Evolutionary conservation across 2,113 vertebrate genomes (phyloP).

Genomic region (Dicaeum eximium): DNA sequence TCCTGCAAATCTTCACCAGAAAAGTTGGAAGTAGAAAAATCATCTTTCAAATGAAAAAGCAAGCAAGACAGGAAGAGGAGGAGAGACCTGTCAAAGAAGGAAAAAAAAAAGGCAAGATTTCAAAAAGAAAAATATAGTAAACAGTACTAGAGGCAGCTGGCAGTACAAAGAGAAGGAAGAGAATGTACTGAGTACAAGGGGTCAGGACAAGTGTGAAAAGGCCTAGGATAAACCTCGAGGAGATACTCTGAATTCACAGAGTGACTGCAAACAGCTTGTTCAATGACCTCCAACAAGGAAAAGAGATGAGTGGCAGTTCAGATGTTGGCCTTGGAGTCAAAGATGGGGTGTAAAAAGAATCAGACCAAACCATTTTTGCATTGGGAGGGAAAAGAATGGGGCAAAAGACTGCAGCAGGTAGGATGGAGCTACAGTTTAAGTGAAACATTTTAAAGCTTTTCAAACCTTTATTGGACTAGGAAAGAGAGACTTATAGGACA

Average conservation of each 20-base stretch:
- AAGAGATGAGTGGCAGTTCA: neutral
- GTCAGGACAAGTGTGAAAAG: conserved; percentile 6
- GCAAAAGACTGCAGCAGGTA: neutral
- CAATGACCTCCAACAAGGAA: neutral
- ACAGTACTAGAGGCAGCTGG: conserved; percentile 5
- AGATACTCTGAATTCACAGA: neutral
- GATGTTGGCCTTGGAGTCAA: neutral
- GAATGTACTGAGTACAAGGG: neutral
- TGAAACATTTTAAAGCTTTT: neutral
- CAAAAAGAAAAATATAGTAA: conserved; percentile 22
- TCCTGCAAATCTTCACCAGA: neutral
- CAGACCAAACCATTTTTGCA: neutral
- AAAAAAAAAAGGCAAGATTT: neutral
- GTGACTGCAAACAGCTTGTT: neutral
- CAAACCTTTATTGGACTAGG: neutral
- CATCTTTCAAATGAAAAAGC: neutral
- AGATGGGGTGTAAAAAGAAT: neutral
- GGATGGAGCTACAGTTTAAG: neutral
- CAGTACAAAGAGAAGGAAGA: conserved; percentile 8
- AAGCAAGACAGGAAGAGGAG: neutral
- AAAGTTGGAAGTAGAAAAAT: neutral
- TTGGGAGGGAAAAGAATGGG: neutral
- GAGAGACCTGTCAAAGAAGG: neutral
- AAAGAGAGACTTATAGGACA: neutral
- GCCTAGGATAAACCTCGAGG: neutral